phyloP scores from a whole-genome alignment of 2,888 invertebrate genomes.

The Acrocyrtus sp. region DNA sequence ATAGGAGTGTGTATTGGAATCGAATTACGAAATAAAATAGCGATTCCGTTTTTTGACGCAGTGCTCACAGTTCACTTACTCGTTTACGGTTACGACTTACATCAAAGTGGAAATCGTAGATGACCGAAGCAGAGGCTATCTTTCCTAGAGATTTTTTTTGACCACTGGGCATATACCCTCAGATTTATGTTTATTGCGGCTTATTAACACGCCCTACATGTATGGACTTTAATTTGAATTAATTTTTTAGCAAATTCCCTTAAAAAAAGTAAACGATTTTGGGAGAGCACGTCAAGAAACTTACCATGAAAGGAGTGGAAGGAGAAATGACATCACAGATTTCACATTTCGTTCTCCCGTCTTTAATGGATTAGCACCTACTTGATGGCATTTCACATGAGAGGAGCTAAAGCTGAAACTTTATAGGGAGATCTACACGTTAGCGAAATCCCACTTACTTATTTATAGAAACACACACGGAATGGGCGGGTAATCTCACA shows the following conservation, averaged over 20 bases:
- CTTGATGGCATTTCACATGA: neutral
- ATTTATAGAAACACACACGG: conserved; percentile 6
- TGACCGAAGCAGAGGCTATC: neutral
- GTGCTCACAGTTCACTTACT: too few relatives aligned
- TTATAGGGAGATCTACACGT: neutral
- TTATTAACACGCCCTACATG: too few relatives aligned
- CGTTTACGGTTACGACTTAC: neutral
- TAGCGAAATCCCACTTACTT: too few relatives aligned
- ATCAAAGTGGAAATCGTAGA: neutral
- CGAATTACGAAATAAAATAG: neutral
- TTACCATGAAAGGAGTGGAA: conserved; percentile 3
- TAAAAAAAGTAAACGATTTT: too few relatives aligned
- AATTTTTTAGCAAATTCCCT: too few relatives aligned
- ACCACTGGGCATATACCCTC: too few relatives aligned
- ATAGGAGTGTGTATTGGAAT: neutral
- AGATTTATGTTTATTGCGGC: too few relatives aligned
- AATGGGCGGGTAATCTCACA: conserved; percentile 29
- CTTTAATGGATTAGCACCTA: neutral
- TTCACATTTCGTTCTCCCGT: neutral
- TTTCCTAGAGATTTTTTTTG: too few relatives aligned
- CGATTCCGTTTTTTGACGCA: neutral
- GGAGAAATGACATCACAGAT: conserved; percentile 1
- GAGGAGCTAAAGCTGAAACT: neutral
- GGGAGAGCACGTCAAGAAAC: too few relatives aligned
- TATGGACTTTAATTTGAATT: too few relatives aligned